These are phyloP conservation scores for Corydoras sp. DNA, from an alignment of 2,113 vertebrate genomes.

Conservation along the genomic window DNA sequence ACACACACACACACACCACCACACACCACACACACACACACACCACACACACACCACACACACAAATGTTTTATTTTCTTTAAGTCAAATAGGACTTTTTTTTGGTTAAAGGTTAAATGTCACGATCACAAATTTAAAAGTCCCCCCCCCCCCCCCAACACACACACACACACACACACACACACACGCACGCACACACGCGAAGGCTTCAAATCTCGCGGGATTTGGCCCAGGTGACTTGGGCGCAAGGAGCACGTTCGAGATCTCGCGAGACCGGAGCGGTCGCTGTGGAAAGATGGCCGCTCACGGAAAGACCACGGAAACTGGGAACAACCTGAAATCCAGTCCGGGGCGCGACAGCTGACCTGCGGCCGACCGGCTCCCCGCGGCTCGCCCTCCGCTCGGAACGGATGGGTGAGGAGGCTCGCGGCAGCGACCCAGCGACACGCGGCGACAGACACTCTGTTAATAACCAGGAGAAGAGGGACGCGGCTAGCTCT, in stretches of 20 bases:
- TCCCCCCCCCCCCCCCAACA: neutral
- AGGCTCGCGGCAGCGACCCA: constrained; percentile 51
- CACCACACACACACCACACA: too few species aligned
- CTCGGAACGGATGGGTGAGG: constrained; percentile 62
- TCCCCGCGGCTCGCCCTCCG: constrained; percentile 42
- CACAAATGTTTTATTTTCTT: too few species aligned
- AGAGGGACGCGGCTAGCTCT: constrained; percentile 45
- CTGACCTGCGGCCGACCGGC: constrained; percentile 55
- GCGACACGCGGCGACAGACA: constrained; percentile 52
- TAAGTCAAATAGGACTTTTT: too few species aligned
- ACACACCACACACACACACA: too few species aligned
- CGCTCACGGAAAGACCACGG: constrained; percentile 58
- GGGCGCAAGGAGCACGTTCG: neutral
- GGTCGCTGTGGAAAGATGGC: constrained; percentile 66
- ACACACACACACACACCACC: too few species aligned
- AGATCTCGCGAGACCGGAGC: constrained; percentile 58
- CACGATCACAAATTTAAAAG: neutral
- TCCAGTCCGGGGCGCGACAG: constrained; percentile 51
- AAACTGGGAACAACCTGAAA: constrained; percentile 57
- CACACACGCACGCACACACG: too few species aligned
- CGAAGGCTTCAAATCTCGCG: constrained; percentile 24
- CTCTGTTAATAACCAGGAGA: constrained; percentile 32
- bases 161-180: too few species aligned
- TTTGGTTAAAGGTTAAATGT: too few species aligned
- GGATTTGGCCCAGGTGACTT: constrained; percentile 3